Evolutionary conservation across 2,888 invertebrate species (phyloP).

Genomic region (Lasioglossum villosulum): DNA sequence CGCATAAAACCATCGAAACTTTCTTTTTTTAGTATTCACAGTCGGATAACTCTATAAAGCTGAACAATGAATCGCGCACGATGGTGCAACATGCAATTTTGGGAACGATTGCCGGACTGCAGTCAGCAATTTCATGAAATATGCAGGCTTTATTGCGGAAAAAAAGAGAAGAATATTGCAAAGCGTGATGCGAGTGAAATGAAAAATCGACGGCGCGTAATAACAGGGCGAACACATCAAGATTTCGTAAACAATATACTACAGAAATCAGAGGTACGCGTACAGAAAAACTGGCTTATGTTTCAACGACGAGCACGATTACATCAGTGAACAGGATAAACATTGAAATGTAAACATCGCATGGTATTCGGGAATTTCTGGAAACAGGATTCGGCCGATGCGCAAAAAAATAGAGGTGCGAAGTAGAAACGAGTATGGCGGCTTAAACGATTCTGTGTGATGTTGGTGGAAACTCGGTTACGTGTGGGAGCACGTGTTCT

Average conservation of each 20-base stretch:
- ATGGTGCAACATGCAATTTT: neutral
- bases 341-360: neutral
- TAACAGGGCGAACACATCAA: neutral
- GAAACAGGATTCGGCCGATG: neutral
- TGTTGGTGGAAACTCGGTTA: neutral
- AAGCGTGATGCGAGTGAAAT: neutral
- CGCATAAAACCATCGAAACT: neutral
- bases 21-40: neutral
- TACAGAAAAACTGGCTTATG: neutral
- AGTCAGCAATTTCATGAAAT: neutral
- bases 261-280: neutral
- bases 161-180: neutral
- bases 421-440: neutral
- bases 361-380: neutral
- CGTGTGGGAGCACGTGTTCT: neutral
- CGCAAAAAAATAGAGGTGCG: neutral
- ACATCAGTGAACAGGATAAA: neutral
- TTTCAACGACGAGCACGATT: neutral
- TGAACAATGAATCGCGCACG: neutral
- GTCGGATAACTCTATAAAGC: neutral
- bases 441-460: neutral
- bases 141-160: neutral
- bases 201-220: neutral
- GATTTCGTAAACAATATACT: neutral
- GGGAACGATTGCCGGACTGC: neutral